Evolutionary conservation across 2,888 invertebrate species (phyloP), one percentile per base, ranked within the genome.

Genomic region (Lamellibrachia columna): DNA sequence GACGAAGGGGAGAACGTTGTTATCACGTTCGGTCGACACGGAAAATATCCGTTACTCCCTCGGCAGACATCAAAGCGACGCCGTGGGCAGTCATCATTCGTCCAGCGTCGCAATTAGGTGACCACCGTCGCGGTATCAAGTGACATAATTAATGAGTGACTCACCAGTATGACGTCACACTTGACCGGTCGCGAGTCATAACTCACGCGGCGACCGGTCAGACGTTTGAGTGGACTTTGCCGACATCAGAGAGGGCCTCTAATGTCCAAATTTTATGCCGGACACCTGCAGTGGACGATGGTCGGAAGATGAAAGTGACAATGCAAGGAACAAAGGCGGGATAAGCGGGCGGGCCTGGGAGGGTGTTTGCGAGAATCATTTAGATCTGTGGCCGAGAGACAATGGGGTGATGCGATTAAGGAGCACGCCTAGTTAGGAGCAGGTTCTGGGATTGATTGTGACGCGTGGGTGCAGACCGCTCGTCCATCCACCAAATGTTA

Each of bases 161-260:
- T 60, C 60, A 7, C 15, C 60, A 15, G 15, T 60, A 15, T 75
- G 75, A 75, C 22, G 75, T 75, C 75, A 60, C 60, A 60, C 22
- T 75, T 75, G 75, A 75, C 75, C 75, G n/a, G 75, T n/a, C 75
- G 75, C 75, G 22, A 75, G 75, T 75, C 75, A 75, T 75, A 75
- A 22, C 75, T 75, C 75, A 75, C 75, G 75, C 75, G 15, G 75
- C 75, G 75, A 22, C 75, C 22, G 15, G 75, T 75, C 75, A 22
- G 75, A 75, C 75, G 75, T 75, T 75, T 75, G 75, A 75, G 75
- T 75, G 75, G 75, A 75, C 75, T 22, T 22, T 75, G 75, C 2
- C 15, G 75, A 75, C 75, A 75, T 75, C 75, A 75, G 75, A 75
- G 75, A 22, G 75, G 75, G n/a, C n/a, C 75, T 15, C 22, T 75